These are phyloP conservation scores for Ormyrus pomaceus DNA, from an alignment of 2,888 invertebrate genomes.

Conservation along the genomic window DNA sequence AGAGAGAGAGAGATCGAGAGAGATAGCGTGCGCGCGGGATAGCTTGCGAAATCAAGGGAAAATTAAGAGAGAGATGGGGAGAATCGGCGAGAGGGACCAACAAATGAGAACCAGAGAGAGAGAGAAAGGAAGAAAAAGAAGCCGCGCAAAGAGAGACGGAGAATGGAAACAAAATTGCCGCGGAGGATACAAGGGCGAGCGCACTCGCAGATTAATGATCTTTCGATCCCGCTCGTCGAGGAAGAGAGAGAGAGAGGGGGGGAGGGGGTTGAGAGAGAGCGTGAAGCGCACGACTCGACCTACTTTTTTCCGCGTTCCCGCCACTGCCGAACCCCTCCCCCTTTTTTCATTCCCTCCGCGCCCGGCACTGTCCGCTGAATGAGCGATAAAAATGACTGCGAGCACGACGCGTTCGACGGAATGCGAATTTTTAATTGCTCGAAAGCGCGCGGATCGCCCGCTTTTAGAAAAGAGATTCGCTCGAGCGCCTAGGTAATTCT, in stretches of 20 bases:
- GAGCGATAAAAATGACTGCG: slow-evolving; percentile 41
- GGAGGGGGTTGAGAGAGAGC: not conserved
- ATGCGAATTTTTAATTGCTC: slow-evolving; percentile 37
- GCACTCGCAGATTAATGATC: slow-evolving; percentile 44
- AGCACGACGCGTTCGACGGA: not conserved
- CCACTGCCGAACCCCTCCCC: not conserved
- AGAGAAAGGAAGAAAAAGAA: not conserved
- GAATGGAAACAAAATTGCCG: slow-evolving; percentile 49
- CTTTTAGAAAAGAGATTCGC: not conserved
- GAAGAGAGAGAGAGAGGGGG: not conserved
- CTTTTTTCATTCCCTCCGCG: not conserved
- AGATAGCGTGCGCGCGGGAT: not conserved
- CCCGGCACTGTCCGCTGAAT: not conserved
- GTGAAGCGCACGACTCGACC: slow-evolving; percentile 3
- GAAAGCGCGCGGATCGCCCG: not conserved
- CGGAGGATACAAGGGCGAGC: slow-evolving; percentile 30
- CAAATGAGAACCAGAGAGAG: slow-evolving; percentile 16
- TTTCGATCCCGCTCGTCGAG: slow-evolving; percentile 31
- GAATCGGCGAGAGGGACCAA: slow-evolving; percentile 4
- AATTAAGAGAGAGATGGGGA: slow-evolving; percentile 19
- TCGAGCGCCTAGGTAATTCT: not conserved
- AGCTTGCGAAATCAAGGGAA: slow-evolving; percentile 12
- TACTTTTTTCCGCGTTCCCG: slow-evolving; percentile 34
- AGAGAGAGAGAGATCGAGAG: not conserved
- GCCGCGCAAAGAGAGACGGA: not conserved